phyloP scores from a whole-genome alignment of 2,797 vertebrate genomes.

The Sparus aurata region DNA sequence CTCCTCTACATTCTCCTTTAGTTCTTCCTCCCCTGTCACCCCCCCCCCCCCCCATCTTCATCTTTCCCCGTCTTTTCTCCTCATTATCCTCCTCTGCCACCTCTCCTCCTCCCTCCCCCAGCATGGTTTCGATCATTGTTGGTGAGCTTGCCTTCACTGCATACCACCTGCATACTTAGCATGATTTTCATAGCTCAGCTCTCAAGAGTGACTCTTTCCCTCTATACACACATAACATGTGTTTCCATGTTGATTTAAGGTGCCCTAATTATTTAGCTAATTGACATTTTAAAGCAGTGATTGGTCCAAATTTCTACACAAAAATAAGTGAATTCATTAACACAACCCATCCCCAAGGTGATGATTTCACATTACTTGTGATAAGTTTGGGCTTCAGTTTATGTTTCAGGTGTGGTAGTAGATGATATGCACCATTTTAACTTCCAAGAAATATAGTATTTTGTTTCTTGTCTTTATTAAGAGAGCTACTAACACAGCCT shows the following conservation, averaged over 20 bases:
- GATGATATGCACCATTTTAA: no score
- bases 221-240: not conserved
- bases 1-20: conserved; percentile 21
- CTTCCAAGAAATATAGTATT: no score
- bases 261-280: not conserved
- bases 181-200: conserved; percentile 58
- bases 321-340: not conserved
- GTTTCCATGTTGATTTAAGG: not conserved
- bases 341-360: not conserved
- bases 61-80: conserved; percentile 30
- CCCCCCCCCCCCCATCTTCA: conserved; percentile 18
- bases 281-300: not conserved
- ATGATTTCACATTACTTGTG: not conserved
- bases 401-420: no score
- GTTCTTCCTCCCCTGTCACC: conserved; percentile 16
- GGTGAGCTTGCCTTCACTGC: conserved; percentile 24
- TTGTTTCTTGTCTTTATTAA: no score
- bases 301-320: not conserved
- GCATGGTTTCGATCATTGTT: conserved; percentile 33
- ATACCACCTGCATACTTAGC: conserved; percentile 49
- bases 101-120: conserved; percentile 7
- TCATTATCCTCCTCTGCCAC: conserved; percentile 38
- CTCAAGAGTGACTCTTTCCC: conserved; percentile 11
- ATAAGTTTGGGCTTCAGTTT: no score
- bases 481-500: no score